These are phyloP conservation scores for Oscheius sp. DNA, from an alignment of 2,888 invertebrate genomes.

Conservation along the genomic window DNA sequence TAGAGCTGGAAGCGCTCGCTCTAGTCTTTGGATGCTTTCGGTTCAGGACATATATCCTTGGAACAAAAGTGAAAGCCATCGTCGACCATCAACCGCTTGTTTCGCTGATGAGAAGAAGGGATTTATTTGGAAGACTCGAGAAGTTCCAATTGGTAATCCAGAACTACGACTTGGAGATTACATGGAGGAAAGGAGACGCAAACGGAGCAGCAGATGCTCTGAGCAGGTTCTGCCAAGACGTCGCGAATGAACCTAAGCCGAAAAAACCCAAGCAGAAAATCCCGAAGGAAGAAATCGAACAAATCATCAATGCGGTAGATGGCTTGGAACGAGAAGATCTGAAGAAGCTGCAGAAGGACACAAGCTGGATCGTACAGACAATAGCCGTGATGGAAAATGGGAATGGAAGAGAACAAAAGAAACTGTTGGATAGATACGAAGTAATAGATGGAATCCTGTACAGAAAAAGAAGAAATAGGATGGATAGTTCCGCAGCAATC, in stretches of 20 bases:
- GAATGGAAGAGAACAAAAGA: background rate
- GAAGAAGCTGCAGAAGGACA: background rate
- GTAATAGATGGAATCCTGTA: conserved; percentile 24
- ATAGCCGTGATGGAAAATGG: background rate
- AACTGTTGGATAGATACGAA: conserved; percentile 9
- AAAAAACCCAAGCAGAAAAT: background rate
- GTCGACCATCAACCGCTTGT: conserved; percentile 37
- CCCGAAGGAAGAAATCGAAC: background rate
- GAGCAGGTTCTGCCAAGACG: conserved; percentile 9
- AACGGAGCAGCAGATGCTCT: conserved; percentile 37
- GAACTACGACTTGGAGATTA: conserved; percentile 8
- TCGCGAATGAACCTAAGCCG: conserved; percentile 3
- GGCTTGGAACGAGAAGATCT: background rate
- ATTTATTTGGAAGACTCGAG: conserved; percentile 33
- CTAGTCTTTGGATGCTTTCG: conserved; percentile 21
- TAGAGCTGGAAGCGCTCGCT: conserved; percentile 35
- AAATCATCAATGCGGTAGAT: background rate
- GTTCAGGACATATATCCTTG: conserved; percentile 38
- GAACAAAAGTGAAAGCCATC: conserved; percentile 28
- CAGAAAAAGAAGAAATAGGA: background rate
- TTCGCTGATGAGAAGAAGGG: conserved; percentile 27
- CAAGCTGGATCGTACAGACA: background rate
- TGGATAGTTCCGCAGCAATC: background rate
- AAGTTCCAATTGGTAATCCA: conserved; percentile 33
- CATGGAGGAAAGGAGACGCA: conserved; percentile 1